Evolutionary conservation across 2,888 invertebrate genomes (phyloP).

Genomic region (Orthosia incerta): DNA sequence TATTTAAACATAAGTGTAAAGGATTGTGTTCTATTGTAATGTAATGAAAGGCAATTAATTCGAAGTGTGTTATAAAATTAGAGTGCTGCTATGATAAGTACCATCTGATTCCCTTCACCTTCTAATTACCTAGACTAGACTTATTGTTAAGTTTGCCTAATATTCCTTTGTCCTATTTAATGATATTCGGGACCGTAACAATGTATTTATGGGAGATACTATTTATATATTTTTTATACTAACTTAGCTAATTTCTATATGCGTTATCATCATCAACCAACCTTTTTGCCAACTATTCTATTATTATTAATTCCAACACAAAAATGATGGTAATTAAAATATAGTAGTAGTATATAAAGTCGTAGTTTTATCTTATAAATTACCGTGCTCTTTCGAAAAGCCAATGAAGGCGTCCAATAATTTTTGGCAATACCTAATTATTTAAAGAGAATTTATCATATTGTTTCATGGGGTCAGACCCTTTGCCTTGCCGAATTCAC

Average conservation of each 20-base stretch:
- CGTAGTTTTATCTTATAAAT: too few relatives aligned
- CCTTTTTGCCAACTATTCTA: not conserved
- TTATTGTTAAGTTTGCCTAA: conserved; percentile 25
- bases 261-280: not conserved
- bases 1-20: not conserved
- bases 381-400: too few relatives aligned
- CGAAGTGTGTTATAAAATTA: not conserved
- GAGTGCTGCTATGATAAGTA: not conserved
- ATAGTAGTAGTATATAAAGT: too few relatives aligned
- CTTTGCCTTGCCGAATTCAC: too few relatives aligned
- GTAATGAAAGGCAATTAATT: not conserved
- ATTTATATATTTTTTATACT: not conserved
- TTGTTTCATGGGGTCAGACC: too few relatives aligned
- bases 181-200: not conserved
- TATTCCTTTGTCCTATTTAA: conserved; percentile 24
- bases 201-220: not conserved
- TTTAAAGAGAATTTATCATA: too few relatives aligned
- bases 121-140: conserved; percentile 20
- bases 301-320: too few relatives aligned
- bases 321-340: too few relatives aligned
- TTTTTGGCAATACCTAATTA: too few relatives aligned
- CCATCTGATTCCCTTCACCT: conserved; percentile 1
- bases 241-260: not conserved
- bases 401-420: too few relatives aligned
- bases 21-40: not conserved